These are phyloP conservation scores for Epinephelus malabaricus DNA, from an alignment of 2,797 vertebrate species.

Conservation along the genomic window DNA sequence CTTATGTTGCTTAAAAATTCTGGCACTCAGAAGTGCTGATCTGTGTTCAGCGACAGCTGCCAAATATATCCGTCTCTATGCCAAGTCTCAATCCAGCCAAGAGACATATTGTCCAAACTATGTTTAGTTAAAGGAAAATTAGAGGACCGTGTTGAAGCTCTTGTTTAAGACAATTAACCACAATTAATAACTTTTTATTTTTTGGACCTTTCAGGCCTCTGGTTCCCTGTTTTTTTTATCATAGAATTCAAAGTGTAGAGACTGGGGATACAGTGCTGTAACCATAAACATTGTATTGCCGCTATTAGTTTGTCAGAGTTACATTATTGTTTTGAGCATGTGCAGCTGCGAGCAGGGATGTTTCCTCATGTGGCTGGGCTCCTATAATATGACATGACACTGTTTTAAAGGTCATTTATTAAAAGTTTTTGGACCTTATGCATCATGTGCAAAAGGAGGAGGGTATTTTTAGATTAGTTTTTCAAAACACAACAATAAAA, in stretches of 20 bases:
- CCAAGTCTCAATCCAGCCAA: constrained; percentile 38
- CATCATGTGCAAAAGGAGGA: neutral
- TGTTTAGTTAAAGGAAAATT: constrained; percentile 18
- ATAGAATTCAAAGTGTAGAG: neutral
- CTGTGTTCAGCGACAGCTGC: constrained; percentile 33
- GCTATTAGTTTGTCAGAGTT: neutral
- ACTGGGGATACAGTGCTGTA: no score
- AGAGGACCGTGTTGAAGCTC: constrained; percentile 5
- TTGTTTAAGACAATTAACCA: constrained; percentile 13
- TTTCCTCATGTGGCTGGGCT: neutral
- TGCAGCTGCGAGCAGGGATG: neutral
- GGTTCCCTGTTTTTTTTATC: neutral
- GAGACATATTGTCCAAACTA: constrained; percentile 14
- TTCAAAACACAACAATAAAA: neutral
- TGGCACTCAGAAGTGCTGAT: constrained; percentile 34
- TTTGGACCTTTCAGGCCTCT: neutral
- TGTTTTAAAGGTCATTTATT: constrained; percentile 14
- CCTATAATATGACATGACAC: constrained; percentile 2
- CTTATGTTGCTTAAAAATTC: constrained; percentile 17
- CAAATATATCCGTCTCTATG: constrained; percentile 25
- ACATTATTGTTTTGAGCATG: neutral
- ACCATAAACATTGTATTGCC: neutral
- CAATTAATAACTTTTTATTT: neutral
- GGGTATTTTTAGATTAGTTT: neutral
- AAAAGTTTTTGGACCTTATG: neutral